phyloP scores from a whole-genome alignment of 2,113 vertebrate genomes.

The Phalacrocorax brasilianus region DNA sequence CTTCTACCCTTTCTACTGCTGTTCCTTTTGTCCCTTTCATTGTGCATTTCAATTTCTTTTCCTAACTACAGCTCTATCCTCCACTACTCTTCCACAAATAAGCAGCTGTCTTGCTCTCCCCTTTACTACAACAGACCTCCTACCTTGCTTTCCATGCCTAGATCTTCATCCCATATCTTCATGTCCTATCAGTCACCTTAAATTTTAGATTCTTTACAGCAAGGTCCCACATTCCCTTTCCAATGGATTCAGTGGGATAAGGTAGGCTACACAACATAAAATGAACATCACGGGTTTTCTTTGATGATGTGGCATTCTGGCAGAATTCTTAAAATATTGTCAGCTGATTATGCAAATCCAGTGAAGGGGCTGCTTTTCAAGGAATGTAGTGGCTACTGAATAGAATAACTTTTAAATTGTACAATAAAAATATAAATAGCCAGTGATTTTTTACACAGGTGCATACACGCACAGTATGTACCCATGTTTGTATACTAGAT shows the following conservation, averaged over 20 bases:
- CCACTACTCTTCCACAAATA: background rate
- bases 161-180: background rate
- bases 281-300: background rate
- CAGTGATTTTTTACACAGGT: background rate
- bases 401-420: background rate
- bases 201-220: background rate
- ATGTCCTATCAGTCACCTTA: background rate
- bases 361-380: background rate
- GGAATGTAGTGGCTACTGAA: background rate
- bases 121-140: background rate
- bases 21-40: background rate
- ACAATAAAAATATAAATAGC: background rate
- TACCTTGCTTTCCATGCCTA: background rate
- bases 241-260: background rate
- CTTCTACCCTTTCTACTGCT: background rate
- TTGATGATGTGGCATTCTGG: background rate
- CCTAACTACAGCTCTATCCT: background rate
- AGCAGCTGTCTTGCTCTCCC: background rate
- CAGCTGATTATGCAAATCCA: background rate
- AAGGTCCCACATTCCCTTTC: background rate
- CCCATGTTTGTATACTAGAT: background rate
- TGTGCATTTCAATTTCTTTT: background rate
- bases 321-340: background rate
- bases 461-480: fast-evolving
- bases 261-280: background rate